Conservation (phyloP, 2,797 vertebrate genomes). For the Pipistrellus nathusii region DNA sequence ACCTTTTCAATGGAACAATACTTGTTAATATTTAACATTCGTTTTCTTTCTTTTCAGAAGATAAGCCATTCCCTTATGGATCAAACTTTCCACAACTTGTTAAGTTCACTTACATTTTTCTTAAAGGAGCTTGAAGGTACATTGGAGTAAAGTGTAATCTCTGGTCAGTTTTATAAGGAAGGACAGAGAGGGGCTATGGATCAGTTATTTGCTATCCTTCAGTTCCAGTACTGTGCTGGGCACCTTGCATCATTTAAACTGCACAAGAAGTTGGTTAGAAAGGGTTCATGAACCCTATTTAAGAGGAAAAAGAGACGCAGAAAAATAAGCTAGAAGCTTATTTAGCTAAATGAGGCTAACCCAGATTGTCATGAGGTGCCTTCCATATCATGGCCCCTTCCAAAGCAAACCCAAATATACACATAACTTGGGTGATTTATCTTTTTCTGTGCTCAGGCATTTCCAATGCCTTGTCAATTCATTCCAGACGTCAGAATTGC, state of each 20-base stretch:
- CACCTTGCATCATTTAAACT: background rate
- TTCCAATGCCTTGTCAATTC: background rate
- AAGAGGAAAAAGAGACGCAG: constrained; percentile 10
- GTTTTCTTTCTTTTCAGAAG: background rate
- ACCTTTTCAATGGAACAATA: background rate
- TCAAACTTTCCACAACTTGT: background rate
- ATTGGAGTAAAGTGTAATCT: background rate
- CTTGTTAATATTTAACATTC: background rate
- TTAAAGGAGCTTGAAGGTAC: background rate
- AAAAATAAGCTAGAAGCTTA: background rate
- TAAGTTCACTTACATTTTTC: background rate
- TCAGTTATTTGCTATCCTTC: background rate
- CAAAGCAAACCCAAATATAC: background rate
- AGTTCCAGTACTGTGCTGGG: background rate
- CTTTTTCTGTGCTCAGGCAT: background rate
- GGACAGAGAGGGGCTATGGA: background rate
- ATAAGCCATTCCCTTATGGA: background rate
- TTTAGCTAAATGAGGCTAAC: background rate
- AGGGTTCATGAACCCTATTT: background rate
- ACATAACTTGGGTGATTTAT: background rate
- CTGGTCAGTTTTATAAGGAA: background rate
- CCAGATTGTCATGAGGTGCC: fast-evolving
- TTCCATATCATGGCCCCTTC: background rate
- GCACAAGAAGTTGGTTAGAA: background rate
- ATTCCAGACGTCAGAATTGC: background rate